Evolutionary conservation across 2,888 invertebrate genomes (phyloP), one percentile per base, ranked within the genome.

Genomic region (Schizotus pectinicornis): DNA sequence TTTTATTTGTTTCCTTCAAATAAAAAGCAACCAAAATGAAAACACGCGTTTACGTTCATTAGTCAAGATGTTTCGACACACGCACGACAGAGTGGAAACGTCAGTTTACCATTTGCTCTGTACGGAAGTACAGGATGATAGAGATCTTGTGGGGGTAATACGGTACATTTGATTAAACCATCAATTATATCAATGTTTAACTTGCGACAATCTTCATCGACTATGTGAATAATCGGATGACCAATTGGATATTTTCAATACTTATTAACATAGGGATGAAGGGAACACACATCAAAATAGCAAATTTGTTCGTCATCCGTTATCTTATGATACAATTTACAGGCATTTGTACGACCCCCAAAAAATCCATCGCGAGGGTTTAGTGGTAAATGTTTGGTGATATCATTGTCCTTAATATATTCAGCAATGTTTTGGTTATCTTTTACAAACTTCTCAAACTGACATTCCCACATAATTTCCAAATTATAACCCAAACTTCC

Each of bases 61-160:
- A n/a, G n/a, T n/a, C n/a, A n/a, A n/a, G 67, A 42, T n/a, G 38
- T 61, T 31, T 75, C 69, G 33, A 64, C 71, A 60, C 77, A 77
- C 0, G 63, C 65, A 7, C 67, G 59, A 65, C 78, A 78, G 2
- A 79, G 56, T 1, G 68, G 59, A 64, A 78, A 79, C 59, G 74
- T 67, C n/a, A 78, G 49, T 47, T 63, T 64, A 13, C 45, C 39
- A 37, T 67, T 65, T 37, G 54, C 59, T 50, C 62, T 65, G 11
- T 12, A 11, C 0, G 65, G 59, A 6, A 67, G 42, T 0, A 67
- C 59, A 11, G 67, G 65, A 36, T 67, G 67, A 48, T 63, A 63
- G 2, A 62, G 13, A 46, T 63, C 11, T 48, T 43, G 37, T 7
- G 65, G 67, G 12, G 65, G 64, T 31, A 68, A 30, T 12, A 67